Evolutionary conservation across 1,140 invertebrate genomes (phyloP).

Genomic region (Drosophila azteca): DNA sequence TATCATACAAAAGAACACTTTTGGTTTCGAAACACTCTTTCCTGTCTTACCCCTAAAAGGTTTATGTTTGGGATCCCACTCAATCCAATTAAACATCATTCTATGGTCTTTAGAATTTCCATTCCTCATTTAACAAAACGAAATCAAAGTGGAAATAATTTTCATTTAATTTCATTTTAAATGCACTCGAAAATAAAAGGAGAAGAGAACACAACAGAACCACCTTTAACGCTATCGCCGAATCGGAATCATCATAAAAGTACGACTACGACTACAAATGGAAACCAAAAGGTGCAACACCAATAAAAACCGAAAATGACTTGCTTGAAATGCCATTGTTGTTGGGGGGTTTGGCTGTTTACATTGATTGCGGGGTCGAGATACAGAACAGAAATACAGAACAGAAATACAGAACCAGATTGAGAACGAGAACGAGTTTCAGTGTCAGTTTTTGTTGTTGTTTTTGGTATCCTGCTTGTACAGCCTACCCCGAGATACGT

Average conservation of each 20-base stretch:
- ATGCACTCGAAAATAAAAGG: constrained; percentile 54
- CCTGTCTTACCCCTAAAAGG: no score
- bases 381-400: constrained; percentile 36
- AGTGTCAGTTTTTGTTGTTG: constrained; percentile 16
- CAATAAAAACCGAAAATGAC: constrained; percentile 46
- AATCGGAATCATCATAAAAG: constrained; percentile 48
- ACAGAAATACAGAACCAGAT: constrained; percentile 2
- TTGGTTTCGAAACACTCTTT: no score
- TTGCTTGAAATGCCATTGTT: constrained; percentile 56
- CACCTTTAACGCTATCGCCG: constrained; percentile 40
- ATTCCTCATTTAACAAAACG: constrained; percentile 21
- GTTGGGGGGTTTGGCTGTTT: constrained; percentile 44
- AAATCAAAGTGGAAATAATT: constrained; percentile 46
- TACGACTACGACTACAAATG: constrained; percentile 20
- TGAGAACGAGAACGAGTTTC: constrained; percentile 40
- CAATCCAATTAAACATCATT: constrained; percentile 3
- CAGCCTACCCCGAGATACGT: neutral
- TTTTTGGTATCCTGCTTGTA: constrained; percentile 20
- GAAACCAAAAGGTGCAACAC: constrained; percentile 48
- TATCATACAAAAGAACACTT: no score
- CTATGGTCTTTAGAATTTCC: constrained; percentile 8
- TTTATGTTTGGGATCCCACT: neutral
- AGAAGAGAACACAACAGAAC: constrained; percentile 23
- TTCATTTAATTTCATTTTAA: constrained; percentile 69
- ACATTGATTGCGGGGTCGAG: constrained; percentile 53